phyloP scores from a whole-genome alignment of 2,113 vertebrate genomes.

The Excalfactoria chinensis region DNA sequence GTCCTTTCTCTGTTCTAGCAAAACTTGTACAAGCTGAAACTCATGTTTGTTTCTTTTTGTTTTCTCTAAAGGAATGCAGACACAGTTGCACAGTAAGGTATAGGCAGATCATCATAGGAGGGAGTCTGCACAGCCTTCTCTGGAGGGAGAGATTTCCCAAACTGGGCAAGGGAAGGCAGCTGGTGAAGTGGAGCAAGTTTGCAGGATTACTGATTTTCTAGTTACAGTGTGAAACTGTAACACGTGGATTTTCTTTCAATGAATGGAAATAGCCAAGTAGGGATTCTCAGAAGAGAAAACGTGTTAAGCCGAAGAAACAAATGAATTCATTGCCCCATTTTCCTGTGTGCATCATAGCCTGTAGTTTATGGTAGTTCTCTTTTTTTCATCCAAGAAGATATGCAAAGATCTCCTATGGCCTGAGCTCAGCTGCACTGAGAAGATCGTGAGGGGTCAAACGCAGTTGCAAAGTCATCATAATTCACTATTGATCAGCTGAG shows the following conservation, averaged over 20 bases:
- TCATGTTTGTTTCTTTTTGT: constrained; percentile 8
- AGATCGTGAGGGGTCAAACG: background rate
- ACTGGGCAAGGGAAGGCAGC: background rate
- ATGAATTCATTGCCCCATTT: background rate
- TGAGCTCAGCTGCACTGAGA: background rate
- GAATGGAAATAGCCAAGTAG: background rate
- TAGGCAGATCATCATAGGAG: background rate
- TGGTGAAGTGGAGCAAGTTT: background rate
- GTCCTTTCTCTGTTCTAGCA: constrained; percentile 11
- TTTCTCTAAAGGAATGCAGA: background rate
- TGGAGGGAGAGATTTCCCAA: background rate
- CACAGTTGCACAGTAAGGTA: constrained; percentile 21
- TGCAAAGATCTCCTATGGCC: background rate
- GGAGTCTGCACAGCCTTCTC: background rate
- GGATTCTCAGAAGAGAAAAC: background rate
- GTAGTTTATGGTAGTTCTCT: background rate
- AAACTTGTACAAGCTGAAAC: constrained; percentile 21
- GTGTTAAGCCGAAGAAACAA: background rate
- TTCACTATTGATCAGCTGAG: background rate
- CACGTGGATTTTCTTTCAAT: background rate
- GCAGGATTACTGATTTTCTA: background rate
- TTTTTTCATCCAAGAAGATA: background rate
- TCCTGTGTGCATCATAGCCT: background rate
- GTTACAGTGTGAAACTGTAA: background rate
- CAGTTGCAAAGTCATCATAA: background rate